phyloP scores from a whole-genome alignment of 2,113 vertebrate species.

The Oreochromis aureus region DNA sequence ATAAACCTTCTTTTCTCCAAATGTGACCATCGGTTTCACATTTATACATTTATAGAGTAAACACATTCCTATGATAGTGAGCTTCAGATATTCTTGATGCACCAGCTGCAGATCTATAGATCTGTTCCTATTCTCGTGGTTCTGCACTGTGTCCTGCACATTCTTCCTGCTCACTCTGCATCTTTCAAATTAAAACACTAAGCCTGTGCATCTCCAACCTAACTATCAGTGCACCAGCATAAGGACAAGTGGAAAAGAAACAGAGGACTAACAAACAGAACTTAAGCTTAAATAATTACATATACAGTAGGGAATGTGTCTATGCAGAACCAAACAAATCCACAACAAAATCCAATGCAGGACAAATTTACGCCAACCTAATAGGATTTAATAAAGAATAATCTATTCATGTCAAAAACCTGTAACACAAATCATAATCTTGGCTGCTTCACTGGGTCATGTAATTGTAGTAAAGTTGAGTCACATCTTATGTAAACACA shows the following conservation, averaged over 20 bases:
- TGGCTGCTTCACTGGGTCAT: neutral
- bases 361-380: neutral
- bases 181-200: neutral
- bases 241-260: neutral
- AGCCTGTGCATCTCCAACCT: neutral
- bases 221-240: rapidly evolving
- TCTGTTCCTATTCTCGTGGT: no score
- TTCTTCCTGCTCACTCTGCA: no score
- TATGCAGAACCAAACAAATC: neutral
- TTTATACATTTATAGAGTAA: no score
- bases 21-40: no score
- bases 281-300: neutral
- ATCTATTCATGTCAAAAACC: neutral
- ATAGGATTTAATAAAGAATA: neutral
- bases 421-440: neutral
- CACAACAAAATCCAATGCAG: neutral
- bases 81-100: no score
- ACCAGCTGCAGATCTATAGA: no score
- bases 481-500: conserved; percentile 13
- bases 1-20: no score
- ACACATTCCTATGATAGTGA: no score
- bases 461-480: neutral
- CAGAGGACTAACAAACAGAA: neutral
- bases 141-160: no score
- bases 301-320: neutral